Percentiles rank a stretch among this genome's conserved stretches.
Evolutionary conservation across 35 echinoderm and acorn worm genomes (phyloP).

Genomic region (Nesometra sesokonis): DNA sequence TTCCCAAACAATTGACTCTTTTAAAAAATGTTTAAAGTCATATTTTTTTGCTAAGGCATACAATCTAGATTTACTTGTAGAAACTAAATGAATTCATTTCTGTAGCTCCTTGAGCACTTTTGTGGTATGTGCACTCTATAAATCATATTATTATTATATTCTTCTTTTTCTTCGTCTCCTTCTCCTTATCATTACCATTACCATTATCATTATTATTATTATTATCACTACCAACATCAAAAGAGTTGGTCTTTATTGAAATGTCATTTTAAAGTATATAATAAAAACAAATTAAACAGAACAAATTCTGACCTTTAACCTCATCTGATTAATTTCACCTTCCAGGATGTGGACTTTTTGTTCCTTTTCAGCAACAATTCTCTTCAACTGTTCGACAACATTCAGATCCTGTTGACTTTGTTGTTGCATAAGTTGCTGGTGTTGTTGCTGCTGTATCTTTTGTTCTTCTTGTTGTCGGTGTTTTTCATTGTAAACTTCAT

Average conservation of each 20-base stretch:
- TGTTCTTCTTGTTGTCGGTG: slow-evolving; percentile 21
- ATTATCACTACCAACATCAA: no score
- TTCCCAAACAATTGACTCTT: no score
- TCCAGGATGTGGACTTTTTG: slow-evolving; percentile 67
- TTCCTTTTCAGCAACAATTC: slow-evolving; percentile 75
- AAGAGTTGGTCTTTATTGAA: not conserved
- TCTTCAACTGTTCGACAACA: slow-evolving; percentile 71
- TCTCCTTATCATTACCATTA: no score
- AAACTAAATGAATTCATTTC: no score
- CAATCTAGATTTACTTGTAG: no score
- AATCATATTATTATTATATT: no score
- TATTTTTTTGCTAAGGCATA: no score
- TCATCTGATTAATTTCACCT: slow-evolving; percentile 64
- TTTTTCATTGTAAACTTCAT: slow-evolving; percentile 46
- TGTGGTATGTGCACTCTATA: no score
- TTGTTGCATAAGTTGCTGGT: not conserved
- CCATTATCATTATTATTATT: no score
- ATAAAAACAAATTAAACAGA: not conserved
- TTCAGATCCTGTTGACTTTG: slow-evolving; percentile 47
- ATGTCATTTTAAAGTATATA: not conserved
- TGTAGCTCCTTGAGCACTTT: no score
- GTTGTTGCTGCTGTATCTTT: slow-evolving; percentile 22
- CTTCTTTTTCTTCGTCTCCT: no score
- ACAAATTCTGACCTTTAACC: slow-evolving; percentile 41
- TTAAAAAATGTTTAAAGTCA: no score